Conservation (phyloP, 2,797 vertebrate genomes). For the Pelodytes ibericus region DNA sequence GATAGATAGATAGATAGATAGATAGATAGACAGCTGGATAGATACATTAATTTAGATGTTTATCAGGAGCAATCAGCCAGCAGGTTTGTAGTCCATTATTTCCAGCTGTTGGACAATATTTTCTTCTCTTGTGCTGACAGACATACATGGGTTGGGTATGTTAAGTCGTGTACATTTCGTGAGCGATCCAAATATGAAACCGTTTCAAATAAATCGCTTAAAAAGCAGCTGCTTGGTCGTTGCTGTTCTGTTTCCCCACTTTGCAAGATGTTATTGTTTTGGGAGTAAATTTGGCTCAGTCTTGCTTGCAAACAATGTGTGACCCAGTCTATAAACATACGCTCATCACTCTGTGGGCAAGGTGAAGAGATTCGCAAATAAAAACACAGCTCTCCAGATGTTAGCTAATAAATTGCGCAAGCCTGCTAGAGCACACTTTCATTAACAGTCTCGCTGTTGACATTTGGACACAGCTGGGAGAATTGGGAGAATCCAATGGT, state of each 20-base stretch:
- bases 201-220: constrained; percentile 43
- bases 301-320: constrained; percentile 54
- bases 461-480: too few species aligned
- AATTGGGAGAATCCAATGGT: too few species aligned
- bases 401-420: not conserved
- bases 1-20: too few species aligned
- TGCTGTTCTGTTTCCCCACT: constrained; percentile 56
- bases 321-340: constrained; percentile 56
- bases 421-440: not conserved
- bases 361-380: constrained; percentile 57
- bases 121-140: too few species aligned
- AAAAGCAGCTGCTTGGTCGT: constrained; percentile 29
- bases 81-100: too few species aligned
- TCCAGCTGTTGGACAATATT: too few species aligned
- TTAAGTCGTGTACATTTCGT: too few species aligned
- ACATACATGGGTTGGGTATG: too few species aligned
- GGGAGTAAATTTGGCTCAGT: constrained; percentile 53
- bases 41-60: too few species aligned
- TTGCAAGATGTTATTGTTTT: constrained; percentile 57
- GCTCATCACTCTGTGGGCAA: constrained; percentile 58
- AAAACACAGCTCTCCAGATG: constrained; percentile 7
- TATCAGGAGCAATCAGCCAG: not conserved
- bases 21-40: too few species aligned
- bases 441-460: not conserved
- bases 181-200: not conserved